A percentile compares a stretch with the other conserved stretches of the same genome.
These are phyloP conservation scores for Punctoribates punctum DNA, from an alignment of 2,888 invertebrate genomes.

Conservation along the genomic window DNA sequence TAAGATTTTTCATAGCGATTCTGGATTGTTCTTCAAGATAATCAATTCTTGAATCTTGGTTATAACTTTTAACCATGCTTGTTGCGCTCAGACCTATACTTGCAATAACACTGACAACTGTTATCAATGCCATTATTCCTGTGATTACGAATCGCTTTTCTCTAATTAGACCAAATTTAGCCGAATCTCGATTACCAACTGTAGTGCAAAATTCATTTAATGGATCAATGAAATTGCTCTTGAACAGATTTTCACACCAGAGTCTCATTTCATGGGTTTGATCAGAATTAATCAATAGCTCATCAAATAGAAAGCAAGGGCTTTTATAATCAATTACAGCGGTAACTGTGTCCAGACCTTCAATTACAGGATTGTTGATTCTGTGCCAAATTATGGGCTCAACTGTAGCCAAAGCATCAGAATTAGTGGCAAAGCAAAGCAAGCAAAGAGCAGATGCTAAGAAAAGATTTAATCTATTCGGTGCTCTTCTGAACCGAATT, in stretches of 20 bases:
- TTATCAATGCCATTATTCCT: neutral
- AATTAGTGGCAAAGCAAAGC: neutral
- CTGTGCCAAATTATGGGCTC: slow-evolving; percentile 16
- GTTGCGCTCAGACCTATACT: neutral
- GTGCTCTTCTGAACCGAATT: neutral
- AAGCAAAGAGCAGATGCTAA: neutral
- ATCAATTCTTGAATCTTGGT: neutral
- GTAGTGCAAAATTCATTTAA: slow-evolving; percentile 1
- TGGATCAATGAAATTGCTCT: neutral
- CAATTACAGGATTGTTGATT: neutral
- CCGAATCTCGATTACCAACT: neutral
- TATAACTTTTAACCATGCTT: neutral
- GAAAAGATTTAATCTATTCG: neutral
- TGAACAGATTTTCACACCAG: neutral
- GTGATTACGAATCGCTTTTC: slow-evolving; percentile 3
- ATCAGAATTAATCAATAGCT: neutral
- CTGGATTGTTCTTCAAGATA: neutral
- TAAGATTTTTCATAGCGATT: slow-evolving; percentile 1
- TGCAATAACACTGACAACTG: neutral
- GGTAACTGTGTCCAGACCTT: slow-evolving; percentile 10
- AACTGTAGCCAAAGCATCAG: neutral
- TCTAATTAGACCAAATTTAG: slow-evolving; percentile 5
- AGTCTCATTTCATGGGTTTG: neutral
- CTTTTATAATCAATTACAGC: slow-evolving; percentile 3
- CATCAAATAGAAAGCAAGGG: slow-evolving; percentile 26